These are phyloP conservation scores for Caenorhabditis macrosperma DNA, from an alignment of 2,888 invertebrate species.

Conservation along the genomic window DNA sequence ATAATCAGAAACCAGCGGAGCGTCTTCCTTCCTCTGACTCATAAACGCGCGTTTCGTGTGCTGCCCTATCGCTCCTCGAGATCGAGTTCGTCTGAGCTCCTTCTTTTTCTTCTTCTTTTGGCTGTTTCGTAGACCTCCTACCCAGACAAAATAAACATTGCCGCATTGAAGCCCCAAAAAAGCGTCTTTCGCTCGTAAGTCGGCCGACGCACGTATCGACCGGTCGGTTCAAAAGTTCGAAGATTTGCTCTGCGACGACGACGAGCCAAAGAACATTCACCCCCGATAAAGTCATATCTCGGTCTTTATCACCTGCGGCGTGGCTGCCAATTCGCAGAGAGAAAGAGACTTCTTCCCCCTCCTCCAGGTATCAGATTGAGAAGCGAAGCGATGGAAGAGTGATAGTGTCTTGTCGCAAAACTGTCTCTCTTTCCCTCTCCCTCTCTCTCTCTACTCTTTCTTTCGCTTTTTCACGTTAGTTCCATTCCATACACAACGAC, in stretches of 20 bases:
- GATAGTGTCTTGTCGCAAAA: constrained; percentile 21
- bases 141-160: constrained; percentile 49
- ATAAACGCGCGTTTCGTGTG: not conserved
- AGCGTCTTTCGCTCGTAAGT: constrained; percentile 10
- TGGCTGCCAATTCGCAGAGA: constrained; percentile 2
- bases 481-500: constrained; percentile 13
- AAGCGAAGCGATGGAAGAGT: constrained; percentile 8
- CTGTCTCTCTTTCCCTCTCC: constrained; percentile 23
- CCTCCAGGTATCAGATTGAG: not conserved
- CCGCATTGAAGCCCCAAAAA: constrained; percentile 11
- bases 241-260: not conserved
- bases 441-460: constrained; percentile 5
- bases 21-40: not conserved
- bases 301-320: constrained; percentile 12
- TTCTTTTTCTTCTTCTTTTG: not conserved
- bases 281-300: not conserved
- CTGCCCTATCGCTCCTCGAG: not conserved
- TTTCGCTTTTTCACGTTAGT: constrained; percentile 14
- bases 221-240: constrained; percentile 33
- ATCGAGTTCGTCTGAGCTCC: not conserved
- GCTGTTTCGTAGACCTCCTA: constrained; percentile 37
- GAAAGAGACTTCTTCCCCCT: constrained; percentile 7
- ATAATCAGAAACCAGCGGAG: not conserved
- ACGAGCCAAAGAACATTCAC: constrained; percentile 36
- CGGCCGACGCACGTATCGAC: constrained; percentile 8